phyloP scores from a whole-genome alignment of 2,113 vertebrate genomes.

The Hippocampus mohnikei region DNA sequence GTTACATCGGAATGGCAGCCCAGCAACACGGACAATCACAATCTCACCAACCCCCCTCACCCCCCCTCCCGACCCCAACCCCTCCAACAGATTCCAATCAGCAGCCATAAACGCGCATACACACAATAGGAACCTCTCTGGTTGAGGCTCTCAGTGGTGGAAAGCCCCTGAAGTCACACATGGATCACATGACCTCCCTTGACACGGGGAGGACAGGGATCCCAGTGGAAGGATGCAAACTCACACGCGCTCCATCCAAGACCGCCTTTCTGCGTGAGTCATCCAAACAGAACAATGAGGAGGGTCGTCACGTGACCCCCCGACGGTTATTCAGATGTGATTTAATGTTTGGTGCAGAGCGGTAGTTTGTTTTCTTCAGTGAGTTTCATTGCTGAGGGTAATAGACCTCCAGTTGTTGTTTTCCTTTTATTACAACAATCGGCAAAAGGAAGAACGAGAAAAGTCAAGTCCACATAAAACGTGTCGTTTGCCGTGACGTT shows the following conservation, averaged over 20 bases:
- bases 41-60: no score
- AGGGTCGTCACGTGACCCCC: conserved; percentile 56
- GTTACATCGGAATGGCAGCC: conserved; percentile 38
- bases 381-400: neutral
- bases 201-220: conserved; percentile 58
- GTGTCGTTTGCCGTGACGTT: conserved; percentile 24
- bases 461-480: conserved; percentile 9
- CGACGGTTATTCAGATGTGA: neutral
- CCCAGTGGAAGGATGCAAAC: conserved; percentile 62
- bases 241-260: conserved; percentile 54
- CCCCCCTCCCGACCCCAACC: conserved; percentile 47
- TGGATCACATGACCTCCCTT: conserved; percentile 66
- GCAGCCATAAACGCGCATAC: neutral
- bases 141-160: conserved; percentile 45
- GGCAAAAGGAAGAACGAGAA: neutral
- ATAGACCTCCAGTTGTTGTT: neutral
- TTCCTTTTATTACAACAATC: conserved; percentile 4
- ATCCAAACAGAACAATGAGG: conserved; percentile 62
- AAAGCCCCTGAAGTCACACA: conserved; percentile 67
- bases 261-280: conserved; percentile 65
- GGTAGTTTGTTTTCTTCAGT: neutral
- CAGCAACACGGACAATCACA: conserved; percentile 43
- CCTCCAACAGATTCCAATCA: conserved; percentile 40
- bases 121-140: conserved; percentile 31
- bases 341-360: neutral